Percentiles rank a stretch among this genome's conserved stretches.
Evolutionary conservation across 2,113 vertebrate species (phyloP).

Genomic region (Lagenorhynchus albirostris): DNA sequence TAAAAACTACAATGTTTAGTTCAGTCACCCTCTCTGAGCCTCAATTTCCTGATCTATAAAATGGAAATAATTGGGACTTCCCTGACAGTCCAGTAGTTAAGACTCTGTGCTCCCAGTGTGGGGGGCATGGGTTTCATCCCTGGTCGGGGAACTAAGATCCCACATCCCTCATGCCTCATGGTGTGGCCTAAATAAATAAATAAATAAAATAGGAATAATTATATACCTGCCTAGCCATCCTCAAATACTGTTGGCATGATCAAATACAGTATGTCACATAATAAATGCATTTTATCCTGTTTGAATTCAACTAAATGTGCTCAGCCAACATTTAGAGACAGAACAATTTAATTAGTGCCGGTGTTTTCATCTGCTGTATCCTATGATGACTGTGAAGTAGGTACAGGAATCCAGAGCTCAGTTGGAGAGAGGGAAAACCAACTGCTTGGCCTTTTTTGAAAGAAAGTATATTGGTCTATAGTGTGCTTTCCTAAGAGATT

Average conservation of each 20-base stretch:
- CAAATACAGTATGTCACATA: not conserved
- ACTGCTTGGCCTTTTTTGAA: not conserved
- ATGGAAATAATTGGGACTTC: not conserved
- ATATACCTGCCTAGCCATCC: not conserved
- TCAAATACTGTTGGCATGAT: not conserved
- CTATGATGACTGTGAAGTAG: not conserved
- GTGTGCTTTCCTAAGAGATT: not conserved
- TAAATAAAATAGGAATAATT: not conserved
- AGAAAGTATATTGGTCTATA: not conserved
- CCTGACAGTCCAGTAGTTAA: too few species aligned
- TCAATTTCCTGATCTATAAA: not conserved
- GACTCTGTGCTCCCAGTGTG: too few species aligned
- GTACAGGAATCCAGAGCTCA: not conserved
- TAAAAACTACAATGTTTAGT: not conserved
- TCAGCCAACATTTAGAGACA: not conserved
- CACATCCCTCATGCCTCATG: too few species aligned
- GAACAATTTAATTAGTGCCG: not conserved
- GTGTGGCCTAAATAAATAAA: too few species aligned
- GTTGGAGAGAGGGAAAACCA: not conserved
- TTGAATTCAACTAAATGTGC: not conserved
- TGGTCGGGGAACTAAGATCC: too few species aligned
- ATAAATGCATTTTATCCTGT: not conserved
- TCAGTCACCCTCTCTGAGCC: not conserved
- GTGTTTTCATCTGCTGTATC: not conserved
- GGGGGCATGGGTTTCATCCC: too few species aligned